phyloP scores from a whole-genome alignment of 1,140 invertebrate genomes.

The Megalopta genalis region DNA sequence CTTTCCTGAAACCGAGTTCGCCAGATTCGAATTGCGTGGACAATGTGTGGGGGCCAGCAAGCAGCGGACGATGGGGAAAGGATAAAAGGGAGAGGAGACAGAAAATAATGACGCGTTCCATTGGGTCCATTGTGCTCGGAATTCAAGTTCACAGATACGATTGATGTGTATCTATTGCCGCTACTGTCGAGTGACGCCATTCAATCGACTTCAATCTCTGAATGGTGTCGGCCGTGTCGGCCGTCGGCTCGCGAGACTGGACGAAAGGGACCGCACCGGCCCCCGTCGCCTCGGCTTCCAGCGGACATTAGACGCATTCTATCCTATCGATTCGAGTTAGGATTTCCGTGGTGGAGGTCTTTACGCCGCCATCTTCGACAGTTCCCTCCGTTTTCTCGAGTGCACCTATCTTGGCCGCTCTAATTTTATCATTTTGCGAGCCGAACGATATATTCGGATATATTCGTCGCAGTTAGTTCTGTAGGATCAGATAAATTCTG shows the following conservation, averaged over 20 bases:
- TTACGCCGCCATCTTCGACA: neutral
- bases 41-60: neutral
- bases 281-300: conserved; percentile 37
- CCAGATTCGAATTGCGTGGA: neutral
- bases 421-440: no score
- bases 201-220: conserved; percentile 69
- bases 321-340: conserved; percentile 51
- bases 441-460: no score
- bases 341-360: neutral
- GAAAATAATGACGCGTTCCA: conserved; percentile 71
- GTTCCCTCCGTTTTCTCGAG: neutral
- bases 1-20: neutral
- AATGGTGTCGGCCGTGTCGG: conserved; percentile 54
- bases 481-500: no score
- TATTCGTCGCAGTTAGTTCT: no score
- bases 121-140: conserved; percentile 65
- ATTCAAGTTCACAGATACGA: conserved; percentile 71
- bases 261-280: conserved; percentile 12
- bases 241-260: conserved; percentile 36
- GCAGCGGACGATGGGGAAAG: neutral
- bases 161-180: conserved; percentile 60
- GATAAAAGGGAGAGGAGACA: conserved; percentile 29
- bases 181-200: conserved; percentile 46
- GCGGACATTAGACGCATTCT: conserved; percentile 61
- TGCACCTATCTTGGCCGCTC: neutral